Conservation (phyloP, 2,888 invertebrate genomes). For the Rhorus exstirpatorius region DNA sequence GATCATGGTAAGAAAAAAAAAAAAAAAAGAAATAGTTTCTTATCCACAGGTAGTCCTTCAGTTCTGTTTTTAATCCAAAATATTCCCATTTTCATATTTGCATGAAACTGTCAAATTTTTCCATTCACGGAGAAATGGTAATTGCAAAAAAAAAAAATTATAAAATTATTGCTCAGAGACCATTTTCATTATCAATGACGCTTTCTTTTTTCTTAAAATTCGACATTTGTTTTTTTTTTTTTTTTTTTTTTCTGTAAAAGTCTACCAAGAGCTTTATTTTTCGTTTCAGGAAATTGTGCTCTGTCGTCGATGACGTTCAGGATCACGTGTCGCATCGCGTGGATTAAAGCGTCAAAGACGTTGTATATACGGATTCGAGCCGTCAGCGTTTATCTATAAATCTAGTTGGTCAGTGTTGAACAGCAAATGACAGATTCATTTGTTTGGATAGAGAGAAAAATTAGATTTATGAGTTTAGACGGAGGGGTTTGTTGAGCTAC, state of each 20-base stretch:
- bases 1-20: slow-evolving; percentile 64
- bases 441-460: slow-evolving; percentile 39
- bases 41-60: background rate
- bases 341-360: slow-evolving; percentile 20
- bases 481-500: slow-evolving; percentile 2
- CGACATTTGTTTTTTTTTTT: background rate
- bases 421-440: slow-evolving; percentile 32
- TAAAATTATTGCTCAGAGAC: no score
- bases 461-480: slow-evolving; percentile 30
- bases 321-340: background rate
- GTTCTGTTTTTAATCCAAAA: no score
- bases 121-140: no score
- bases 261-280: background rate
- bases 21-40: background rate
- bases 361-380: slow-evolving; percentile 17
- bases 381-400: slow-evolving; percentile 29
- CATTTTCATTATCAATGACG: no score
- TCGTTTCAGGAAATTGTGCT: slow-evolving; percentile 35
- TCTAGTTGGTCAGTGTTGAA: slow-evolving; percentile 24
- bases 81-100: no score
- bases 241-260: background rate
- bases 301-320: slow-evolving; percentile 28
- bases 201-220: background rate
- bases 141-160: no score
- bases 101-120: no score